These are phyloP conservation scores for Lumbricus terrestris DNA, from an alignment of 2,888 invertebrate species.

Conservation along the genomic window DNA sequence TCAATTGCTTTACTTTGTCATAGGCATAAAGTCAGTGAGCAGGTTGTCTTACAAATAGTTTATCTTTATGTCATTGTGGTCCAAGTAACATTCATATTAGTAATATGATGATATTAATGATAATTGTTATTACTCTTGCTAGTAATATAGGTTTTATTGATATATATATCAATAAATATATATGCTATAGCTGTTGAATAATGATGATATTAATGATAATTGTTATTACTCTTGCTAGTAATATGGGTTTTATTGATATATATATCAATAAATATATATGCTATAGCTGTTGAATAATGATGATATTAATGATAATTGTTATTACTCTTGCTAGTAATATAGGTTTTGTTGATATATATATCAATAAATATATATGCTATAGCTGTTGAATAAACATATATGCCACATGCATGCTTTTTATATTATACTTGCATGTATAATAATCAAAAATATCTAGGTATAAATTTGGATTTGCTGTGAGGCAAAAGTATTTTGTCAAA, in stretches of 20 bases:
- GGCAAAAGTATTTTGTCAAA: neutral
- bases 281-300: neutral
- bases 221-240: too few species aligned
- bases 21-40: too few species aligned
- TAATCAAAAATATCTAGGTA: neutral
- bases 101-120: too few species aligned
- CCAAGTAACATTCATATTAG: neutral
- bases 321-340: neutral
- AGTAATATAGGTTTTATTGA: too few species aligned
- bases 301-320: neutral
- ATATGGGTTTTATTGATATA: too few species aligned
- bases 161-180: too few species aligned
- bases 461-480: neutral
- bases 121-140: too few species aligned
- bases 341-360: neutral
- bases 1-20: neutral
- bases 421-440: neutral
- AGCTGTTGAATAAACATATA: neutral
- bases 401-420: neutral
- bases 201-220: too few species aligned
- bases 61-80: neutral
- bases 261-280: too few species aligned
- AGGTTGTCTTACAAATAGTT: neutral
- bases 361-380: too few species aligned
- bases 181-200: neutral